These are phyloP conservation scores for Phenganax subtilis DNA, from an alignment of 92 coral and sea anemone species.

Conservation along the genomic window DNA sequence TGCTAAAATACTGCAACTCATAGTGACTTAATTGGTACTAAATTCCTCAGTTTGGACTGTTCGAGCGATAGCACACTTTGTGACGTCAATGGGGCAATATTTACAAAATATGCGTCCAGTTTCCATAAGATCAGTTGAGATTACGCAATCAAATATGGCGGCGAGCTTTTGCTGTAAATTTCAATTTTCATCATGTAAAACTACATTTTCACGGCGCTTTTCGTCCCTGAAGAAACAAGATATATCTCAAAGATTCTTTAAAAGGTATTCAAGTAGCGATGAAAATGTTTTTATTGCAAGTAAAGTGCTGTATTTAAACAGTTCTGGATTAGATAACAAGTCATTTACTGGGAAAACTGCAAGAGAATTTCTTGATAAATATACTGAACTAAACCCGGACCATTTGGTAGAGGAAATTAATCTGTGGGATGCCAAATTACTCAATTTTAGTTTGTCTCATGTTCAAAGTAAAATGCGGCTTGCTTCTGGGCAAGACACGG, in stretches of 20 bases:
- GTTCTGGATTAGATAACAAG: slow-evolving; percentile 80
- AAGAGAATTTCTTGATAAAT: slow-evolving; percentile 58
- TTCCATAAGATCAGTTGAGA: too few species aligned
- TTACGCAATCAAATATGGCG: slow-evolving; percentile 13
- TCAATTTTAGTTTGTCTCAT: slow-evolving; percentile 75
- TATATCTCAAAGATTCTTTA: neutral
- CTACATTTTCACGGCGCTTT: neutral
- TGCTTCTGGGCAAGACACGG: slow-evolving; percentile 61
- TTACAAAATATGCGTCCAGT: neutral
- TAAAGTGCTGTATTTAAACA: slow-evolving; percentile 77
- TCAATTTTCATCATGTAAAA: neutral
- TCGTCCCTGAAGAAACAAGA: neutral
- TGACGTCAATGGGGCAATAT: neutral
- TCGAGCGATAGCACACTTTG: neutral
- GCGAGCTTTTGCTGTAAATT: slow-evolving; percentile 7
- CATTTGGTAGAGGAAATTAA: slow-evolving; percentile 71
- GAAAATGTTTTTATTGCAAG: neutral
- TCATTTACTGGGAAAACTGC: slow-evolving; percentile 93
- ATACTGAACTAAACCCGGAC: slow-evolving; percentile 51
- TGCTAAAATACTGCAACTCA: too few species aligned
- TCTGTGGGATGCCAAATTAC: slow-evolving; percentile 84
- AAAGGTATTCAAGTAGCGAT: slow-evolving; percentile 2
- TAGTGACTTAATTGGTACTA: too few species aligned
- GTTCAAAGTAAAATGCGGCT: slow-evolving; percentile 95
- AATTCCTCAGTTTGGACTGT: too few species aligned